Conservation (phyloP, 2,888 invertebrate genomes). For the Miltochrista miniata region DNA sequence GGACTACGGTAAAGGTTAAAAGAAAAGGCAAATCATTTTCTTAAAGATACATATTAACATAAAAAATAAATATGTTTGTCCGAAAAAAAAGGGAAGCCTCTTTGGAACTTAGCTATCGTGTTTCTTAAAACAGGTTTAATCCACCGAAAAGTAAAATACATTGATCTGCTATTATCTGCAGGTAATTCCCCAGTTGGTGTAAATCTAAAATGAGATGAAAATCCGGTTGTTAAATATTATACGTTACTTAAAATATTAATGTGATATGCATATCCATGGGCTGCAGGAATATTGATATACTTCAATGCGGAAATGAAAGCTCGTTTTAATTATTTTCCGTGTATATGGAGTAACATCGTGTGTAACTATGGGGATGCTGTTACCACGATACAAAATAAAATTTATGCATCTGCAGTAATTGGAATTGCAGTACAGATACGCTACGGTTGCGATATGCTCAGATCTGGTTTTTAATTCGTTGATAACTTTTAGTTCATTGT, state of each 20-base stretch:
- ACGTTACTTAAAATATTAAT: background rate
- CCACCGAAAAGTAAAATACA: no score
- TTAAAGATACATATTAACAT: no score
- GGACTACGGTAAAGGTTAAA: no score
- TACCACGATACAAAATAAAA: slow-evolving; percentile 35
- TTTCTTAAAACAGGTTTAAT: no score
- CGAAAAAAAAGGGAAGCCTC: no score
- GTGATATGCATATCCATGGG: background rate
- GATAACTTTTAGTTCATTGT: slow-evolving; percentile 20
- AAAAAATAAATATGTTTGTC: no score
- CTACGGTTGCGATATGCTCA: slow-evolving; percentile 23
- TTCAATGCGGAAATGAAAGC: slow-evolving; percentile 1
- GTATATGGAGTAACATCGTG: slow-evolving; percentile 16
- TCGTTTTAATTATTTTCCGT: slow-evolving; percentile 27
- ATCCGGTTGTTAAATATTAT: background rate
- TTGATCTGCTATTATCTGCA: no score
- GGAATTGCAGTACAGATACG: slow-evolving; percentile 36
- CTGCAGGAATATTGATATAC: background rate
- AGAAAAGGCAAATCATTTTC: no score
- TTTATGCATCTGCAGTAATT: slow-evolving; percentile 40
- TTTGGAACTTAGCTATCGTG: no score
- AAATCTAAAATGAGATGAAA: no score
- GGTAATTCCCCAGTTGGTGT: no score
- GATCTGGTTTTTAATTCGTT: slow-evolving; percentile 18
- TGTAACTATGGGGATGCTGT: slow-evolving; percentile 22